Evolutionary conservation across 2,797 vertebrate genomes (phyloP).

Genomic region (Hoplostethus atlanticus): DNA sequence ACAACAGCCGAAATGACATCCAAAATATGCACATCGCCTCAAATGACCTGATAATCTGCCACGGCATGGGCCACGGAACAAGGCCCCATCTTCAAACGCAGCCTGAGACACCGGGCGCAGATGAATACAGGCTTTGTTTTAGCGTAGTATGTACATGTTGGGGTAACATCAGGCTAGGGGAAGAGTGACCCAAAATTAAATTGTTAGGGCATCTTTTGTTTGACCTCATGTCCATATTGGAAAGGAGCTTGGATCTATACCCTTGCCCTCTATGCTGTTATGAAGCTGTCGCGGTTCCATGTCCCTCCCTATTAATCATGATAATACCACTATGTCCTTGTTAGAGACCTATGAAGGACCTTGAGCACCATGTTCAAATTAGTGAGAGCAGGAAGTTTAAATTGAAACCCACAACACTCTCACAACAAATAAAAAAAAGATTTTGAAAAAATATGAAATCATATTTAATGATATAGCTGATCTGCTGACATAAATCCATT

Average conservation of each 20-base stretch:
- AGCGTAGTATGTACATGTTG: conserved; percentile 46
- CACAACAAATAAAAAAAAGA: background rate
- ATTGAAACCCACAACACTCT: no score
- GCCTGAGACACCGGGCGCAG: conserved; percentile 25
- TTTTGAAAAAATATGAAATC: background rate
- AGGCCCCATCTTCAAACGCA: conserved; percentile 48
- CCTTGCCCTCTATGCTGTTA: background rate
- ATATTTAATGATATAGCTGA: background rate
- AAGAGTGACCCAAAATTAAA: conserved; percentile 22
- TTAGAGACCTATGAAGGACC: background rate
- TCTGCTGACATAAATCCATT: background rate
- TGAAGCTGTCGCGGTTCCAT: conserved; percentile 3
- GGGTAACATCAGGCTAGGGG: conserved; percentile 36
- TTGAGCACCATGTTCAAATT: background rate
- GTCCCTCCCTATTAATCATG: background rate
- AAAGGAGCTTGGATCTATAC: conserved; percentile 17
- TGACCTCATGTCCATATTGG: background rate
- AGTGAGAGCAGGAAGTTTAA: no score
- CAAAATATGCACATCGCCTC: conserved; percentile 81
- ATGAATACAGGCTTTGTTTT: conserved; percentile 67
- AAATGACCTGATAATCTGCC: conserved; percentile 80
- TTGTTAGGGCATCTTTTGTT: conserved; percentile 37
- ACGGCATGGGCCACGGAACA: conserved; percentile 31
- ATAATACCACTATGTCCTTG: background rate
- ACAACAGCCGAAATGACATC: conserved; percentile 80